phyloP scores from a whole-genome alignment of 2,888 invertebrate genomes.

The Tiliacea aurago region DNA sequence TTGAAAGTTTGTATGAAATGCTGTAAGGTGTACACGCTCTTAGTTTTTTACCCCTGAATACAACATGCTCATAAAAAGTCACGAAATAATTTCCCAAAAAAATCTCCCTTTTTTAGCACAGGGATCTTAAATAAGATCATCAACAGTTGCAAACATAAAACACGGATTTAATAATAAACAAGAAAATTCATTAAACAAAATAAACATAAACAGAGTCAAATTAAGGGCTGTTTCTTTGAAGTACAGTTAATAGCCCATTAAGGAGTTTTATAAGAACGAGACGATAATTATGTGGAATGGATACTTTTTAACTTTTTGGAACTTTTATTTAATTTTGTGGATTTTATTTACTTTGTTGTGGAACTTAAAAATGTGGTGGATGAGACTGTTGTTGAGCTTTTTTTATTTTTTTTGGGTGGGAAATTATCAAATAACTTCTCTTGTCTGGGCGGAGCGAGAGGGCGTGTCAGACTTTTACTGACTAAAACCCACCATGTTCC shows the following conservation, averaged over 20 bases:
- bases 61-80: background rate
- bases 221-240: conserved; percentile 38
- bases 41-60: background rate
- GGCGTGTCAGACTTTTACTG: too few species aligned
- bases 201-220: conserved; percentile 35
- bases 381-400: too few species aligned
- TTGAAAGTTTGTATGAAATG: too few species aligned
- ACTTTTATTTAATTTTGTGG: background rate
- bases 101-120: too few species aligned
- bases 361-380: background rate
- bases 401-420: too few species aligned
- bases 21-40: too few species aligned
- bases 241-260: conserved; percentile 35
- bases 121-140: background rate
- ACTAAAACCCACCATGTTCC: too few species aligned
- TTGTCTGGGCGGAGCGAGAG: too few species aligned
- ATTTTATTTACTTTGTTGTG: background rate
- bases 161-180: conserved; percentile 6
- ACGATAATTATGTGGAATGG: conserved; percentile 35
- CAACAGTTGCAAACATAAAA: conserved; percentile 18
- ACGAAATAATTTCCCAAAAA: background rate
- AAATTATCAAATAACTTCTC: too few species aligned
- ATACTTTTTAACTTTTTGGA: conserved; percentile 19
- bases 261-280: conserved; percentile 13
- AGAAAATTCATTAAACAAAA: conserved; percentile 30